Evolutionary conservation across 1,140 invertebrate genomes (phyloP), one percentile per base, ranked within the genome.

Genomic region (Holcopasites calliopsidis): DNA sequence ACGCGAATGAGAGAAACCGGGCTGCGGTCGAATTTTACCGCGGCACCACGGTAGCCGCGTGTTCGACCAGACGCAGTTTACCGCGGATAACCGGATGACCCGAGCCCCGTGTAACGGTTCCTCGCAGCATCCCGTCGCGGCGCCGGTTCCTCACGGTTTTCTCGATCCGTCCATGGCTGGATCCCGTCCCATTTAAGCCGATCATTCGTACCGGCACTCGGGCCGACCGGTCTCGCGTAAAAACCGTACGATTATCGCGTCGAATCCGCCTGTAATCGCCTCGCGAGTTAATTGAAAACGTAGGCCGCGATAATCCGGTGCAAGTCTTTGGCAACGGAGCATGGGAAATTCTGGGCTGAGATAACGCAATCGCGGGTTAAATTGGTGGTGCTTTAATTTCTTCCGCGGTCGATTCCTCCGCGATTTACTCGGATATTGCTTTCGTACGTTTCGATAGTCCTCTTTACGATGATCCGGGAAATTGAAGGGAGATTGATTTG

Each of bases 91-190:
- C 52, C 79, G 79, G 64, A 71, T 83, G 81, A 79, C 81, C 81
- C 38, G 65, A 82, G 50, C 31, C 47, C 16, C n/a, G 50, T 23
- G 38, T 83, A 83, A 83, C 81, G 81, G 80, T 83, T 80, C 76
- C 60, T 60, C 44, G 23, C 65, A 69, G 54, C 80, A 62, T 82
- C 74, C 61, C 23, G 74, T n/a, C n/a, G n/a, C n/a, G n/a, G n/a
- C n/a, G n/a, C 55, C 76, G 68, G 79, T 73, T 82, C 75, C 80
- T 74, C 38, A 11, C 54, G 58, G 50, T 54, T 81, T 82, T 82
- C 82, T 76, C 75, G 54, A 60, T 42, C 74, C 57, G n/a, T 35
- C 60, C 65, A 66, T 44, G 42, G 42, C 58, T 28, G 42, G 55
- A 76, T 73, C 40, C 62, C 52, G 47, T 52, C 42, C 79, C 80